Percentiles rank a stretch among this genome's conserved stretches.
Evolutionary conservation across 2,797 vertebrate species (phyloP).

Genomic region (Chrysocyon brachyurus): DNA sequence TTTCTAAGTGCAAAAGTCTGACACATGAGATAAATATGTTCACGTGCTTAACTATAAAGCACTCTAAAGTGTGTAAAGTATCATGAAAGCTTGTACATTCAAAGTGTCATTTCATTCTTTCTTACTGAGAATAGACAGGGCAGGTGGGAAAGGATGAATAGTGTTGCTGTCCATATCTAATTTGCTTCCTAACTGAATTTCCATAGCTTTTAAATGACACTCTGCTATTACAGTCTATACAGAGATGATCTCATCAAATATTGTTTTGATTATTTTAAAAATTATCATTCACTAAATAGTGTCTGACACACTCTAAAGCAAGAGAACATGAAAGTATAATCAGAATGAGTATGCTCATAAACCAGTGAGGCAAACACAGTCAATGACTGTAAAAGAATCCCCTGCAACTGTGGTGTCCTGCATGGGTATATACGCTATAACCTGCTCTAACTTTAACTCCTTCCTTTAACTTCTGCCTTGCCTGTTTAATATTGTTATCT

Average conservation of each 20-base stretch:
- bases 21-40: slow-evolving; percentile 48
- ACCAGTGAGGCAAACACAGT: neutral
- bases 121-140: slow-evolving; percentile 56
- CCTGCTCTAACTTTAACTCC: slow-evolving; percentile 20
- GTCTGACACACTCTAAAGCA: slow-evolving; percentile 59
- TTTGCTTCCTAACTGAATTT: slow-evolving; percentile 63
- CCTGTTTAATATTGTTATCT: slow-evolving; percentile 1
- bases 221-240: slow-evolving; percentile 53
- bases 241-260: slow-evolving; percentile 60
- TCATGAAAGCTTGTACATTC: slow-evolving; percentile 59
- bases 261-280: slow-evolving; percentile 74
- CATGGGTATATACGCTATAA: neutral
- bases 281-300: slow-evolving; percentile 57
- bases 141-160: slow-evolving; percentile 65
- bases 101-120: slow-evolving; percentile 71
- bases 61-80: slow-evolving; percentile 53
- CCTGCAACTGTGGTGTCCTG: neutral
- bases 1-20: slow-evolving; percentile 61
- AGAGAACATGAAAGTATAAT: slow-evolving; percentile 33
- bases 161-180: slow-evolving; percentile 35
- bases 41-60: slow-evolving; percentile 57
- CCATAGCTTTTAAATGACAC: slow-evolving; percentile 70
- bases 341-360: neutral
- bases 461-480: slow-evolving; percentile 49
- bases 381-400: neutral